These are phyloP conservation scores for Phacellophora camtschatica DNA, from an alignment of 30 jellyfish, hydroid and myxozoan species.

Conservation along the genomic window DNA sequence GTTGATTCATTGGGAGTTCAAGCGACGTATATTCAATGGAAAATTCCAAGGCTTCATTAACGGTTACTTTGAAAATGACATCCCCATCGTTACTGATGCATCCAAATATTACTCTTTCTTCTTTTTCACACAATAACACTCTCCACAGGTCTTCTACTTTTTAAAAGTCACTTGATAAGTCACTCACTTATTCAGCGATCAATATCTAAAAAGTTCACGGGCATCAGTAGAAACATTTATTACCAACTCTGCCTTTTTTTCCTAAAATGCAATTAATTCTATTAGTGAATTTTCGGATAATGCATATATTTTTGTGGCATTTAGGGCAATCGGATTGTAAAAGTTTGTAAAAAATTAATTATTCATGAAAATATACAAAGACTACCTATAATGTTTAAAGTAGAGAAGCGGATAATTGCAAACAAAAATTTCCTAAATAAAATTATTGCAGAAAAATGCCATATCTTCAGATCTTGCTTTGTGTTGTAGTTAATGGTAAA, in stretches of 20 bases:
- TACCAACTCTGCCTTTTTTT: conserved; percentile 13
- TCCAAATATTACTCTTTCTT: conserved; percentile 8
- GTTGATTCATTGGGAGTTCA: conserved; percentile 55
- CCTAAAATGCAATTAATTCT: neutral
- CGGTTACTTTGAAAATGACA: conserved; percentile 25
- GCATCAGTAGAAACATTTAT: neutral
- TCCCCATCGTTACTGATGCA: conserved; percentile 36
- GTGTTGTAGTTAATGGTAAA: no score
- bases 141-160: conserved; percentile 7
- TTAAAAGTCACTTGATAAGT: conserved; percentile 15
- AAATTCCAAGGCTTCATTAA: conserved; percentile 58
- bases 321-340: no score
- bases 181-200: conserved; percentile 26
- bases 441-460: no score
- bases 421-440: neutral
- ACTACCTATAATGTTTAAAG: no score
- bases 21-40: conserved; percentile 49
- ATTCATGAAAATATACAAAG: neutral
- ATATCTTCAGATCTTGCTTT: no score
- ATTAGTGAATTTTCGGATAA: no score
- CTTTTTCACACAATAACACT: neutral
- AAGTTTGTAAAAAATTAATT: no score
- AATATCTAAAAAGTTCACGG: neutral
- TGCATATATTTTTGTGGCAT: no score
- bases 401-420: no score